These are phyloP conservation scores for Ceratina australensis DNA, from an alignment of 1,140 invertebrate genomes.

Conservation along the genomic window DNA sequence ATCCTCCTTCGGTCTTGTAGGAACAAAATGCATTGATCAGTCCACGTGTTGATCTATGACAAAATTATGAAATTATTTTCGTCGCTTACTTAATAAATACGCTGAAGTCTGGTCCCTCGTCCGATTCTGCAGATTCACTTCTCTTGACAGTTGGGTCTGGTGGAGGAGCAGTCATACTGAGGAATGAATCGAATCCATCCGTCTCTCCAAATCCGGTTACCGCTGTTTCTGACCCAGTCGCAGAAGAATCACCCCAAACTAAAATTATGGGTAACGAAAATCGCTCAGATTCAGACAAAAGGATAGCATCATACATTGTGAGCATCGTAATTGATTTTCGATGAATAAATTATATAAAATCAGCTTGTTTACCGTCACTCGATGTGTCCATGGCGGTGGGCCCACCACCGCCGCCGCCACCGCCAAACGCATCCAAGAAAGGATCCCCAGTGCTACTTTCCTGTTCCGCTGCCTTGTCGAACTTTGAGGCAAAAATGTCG, in stretches of 20 bases:
- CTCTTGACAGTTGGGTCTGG: constrained; percentile 81
- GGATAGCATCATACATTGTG: neutral
- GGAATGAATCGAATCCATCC: constrained; percentile 91
- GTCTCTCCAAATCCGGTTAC: constrained; percentile 83
- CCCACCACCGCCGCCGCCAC: constrained; percentile 43
- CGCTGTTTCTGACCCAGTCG: constrained; percentile 72
- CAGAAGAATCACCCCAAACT: constrained; percentile 82
- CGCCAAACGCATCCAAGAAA: constrained; percentile 81
- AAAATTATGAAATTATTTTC: neutral
- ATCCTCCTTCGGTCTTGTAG: constrained; percentile 82
- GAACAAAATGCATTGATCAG: constrained; percentile 27
- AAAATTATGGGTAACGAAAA: constrained; percentile 9
- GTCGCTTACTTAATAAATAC: constrained; percentile 87
- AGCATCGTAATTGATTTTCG: no score
- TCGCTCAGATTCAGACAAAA: neutral
- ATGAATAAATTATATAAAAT: neutral
- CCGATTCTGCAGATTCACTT: constrained; percentile 86
- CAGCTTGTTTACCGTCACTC: constrained; percentile 75
- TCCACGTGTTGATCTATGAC: neutral
- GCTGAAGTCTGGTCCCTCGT: constrained; percentile 87
- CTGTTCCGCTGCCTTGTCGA: constrained; percentile 85
- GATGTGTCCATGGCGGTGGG: constrained; percentile 76
- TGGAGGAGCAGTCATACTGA: constrained; percentile 88
- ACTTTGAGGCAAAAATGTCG: constrained; percentile 92
- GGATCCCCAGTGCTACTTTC: constrained; percentile 76